These are phyloP conservation scores for Falco berigora DNA, from an alignment of 2,797 vertebrate genomes.

Conservation along the genomic window DNA sequence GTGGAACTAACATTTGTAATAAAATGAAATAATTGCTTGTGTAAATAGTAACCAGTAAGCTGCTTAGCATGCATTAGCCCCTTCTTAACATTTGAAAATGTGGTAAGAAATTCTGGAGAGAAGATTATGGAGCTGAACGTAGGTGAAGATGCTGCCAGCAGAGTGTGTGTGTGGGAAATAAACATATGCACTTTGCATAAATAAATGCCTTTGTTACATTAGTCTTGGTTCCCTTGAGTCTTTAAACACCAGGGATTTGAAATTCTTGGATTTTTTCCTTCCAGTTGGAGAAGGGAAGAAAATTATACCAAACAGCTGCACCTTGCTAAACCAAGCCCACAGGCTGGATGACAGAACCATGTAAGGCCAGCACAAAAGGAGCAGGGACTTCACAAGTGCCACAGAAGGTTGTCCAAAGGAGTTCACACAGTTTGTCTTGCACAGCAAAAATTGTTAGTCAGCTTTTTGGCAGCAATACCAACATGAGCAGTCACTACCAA, in stretches of 20 bases:
- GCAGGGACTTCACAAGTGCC: not conserved
- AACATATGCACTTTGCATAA: not conserved
- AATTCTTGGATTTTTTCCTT: not conserved
- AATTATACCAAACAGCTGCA: not conserved
- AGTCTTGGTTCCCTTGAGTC: not conserved
- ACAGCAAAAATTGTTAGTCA: not conserved
- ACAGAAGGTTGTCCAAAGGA: not conserved
- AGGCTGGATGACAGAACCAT: not conserved
- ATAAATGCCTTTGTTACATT: not conserved
- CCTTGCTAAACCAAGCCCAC: not conserved
- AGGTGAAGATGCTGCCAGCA: not conserved
- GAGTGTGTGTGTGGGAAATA: not conserved
- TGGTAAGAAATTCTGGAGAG: not conserved
- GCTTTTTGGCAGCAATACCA: not conserved
- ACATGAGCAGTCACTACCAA: not conserved
- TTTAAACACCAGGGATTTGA: not conserved
- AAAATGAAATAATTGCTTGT: not conserved
- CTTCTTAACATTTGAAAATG: slow-evolving; percentile 3
- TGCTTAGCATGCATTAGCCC: not conserved
- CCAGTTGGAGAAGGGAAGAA: not conserved
- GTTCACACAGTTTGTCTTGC: not conserved
- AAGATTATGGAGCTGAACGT: not conserved
- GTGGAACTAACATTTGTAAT: not conserved
- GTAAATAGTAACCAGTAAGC: not conserved
- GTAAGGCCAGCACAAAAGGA: not conserved